Evolutionary conservation across 2,888 invertebrate genomes (phyloP).

Genomic region (Erebia palarica): DNA sequence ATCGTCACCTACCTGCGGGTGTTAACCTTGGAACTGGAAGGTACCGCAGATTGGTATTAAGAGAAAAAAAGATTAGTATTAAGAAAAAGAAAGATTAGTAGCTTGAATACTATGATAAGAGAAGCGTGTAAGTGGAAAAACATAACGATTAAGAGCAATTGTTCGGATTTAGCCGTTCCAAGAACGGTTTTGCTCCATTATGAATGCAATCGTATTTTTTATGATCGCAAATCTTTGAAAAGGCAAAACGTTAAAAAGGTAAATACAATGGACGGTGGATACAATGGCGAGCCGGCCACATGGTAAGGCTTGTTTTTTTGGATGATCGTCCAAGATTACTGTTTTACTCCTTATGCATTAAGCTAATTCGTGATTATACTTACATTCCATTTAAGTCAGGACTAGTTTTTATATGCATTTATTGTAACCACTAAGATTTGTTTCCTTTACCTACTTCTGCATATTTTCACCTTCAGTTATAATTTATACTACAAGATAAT

Average conservation of each 20-base stretch:
- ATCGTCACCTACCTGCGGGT: too few species aligned
- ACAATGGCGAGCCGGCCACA: constrained; percentile 72
- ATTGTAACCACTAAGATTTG: background rate
- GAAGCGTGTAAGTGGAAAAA: constrained; percentile 34
- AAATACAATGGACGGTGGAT: constrained; percentile 67
- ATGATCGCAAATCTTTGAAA: constrained; percentile 64
- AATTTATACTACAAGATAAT: too few species aligned
- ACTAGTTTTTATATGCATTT: background rate
- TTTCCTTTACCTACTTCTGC: too few species aligned
- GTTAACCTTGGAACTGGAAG: background rate
- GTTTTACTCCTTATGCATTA: constrained; percentile 13
- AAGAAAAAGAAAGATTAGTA: constrained; percentile 14
- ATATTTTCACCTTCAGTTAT: too few species aligned
- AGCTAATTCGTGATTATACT: constrained; percentile 14
- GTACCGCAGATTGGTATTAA: background rate
- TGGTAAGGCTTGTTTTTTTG: constrained; percentile 64
- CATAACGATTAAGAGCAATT: constrained; percentile 35
- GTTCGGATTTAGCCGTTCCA: constrained; percentile 48
- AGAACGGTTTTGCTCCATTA: constrained; percentile 65
- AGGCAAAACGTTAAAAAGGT: constrained; percentile 67
- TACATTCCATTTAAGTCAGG: background rate
- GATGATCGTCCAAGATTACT: constrained; percentile 54
- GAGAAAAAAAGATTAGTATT: constrained; percentile 2
- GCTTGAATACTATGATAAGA: constrained; percentile 20
- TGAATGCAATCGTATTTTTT: constrained; percentile 65